phyloP scores from a whole-genome alignment of 2,113 vertebrate genomes.

The Apeltes quadracus region DNA sequence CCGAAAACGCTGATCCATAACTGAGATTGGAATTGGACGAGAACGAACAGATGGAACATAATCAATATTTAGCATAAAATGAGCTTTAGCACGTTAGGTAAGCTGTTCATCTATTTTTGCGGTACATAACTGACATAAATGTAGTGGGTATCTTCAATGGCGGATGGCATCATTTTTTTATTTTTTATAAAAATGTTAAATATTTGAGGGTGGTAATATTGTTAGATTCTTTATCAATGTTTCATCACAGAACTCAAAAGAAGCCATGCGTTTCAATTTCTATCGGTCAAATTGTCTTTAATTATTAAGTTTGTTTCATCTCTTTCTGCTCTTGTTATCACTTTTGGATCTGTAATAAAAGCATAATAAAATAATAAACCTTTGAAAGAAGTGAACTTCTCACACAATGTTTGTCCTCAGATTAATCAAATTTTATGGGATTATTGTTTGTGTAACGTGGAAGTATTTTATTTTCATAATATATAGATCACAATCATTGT shows the following conservation, averaged over 20 bases:
- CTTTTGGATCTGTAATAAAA: constrained; percentile 41
- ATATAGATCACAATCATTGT: neutral
- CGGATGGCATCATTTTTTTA: neutral
- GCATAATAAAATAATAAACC: constrained; percentile 42
- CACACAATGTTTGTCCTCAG: constrained; percentile 6
- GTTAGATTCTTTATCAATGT: constrained; percentile 1
- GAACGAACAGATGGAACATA: constrained; percentile 6
- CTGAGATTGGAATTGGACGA: no score
- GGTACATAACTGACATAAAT: neutral
- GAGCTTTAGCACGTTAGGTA: constrained; percentile 11
- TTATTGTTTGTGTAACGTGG: neutral
- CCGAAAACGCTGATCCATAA: no score
- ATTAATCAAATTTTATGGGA: constrained; percentile 7
- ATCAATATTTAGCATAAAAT: constrained; percentile 25
- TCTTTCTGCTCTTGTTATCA: constrained; percentile 23
- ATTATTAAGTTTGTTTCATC: constrained; percentile 33
- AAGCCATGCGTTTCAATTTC: neutral
- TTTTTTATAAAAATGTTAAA: neutral
- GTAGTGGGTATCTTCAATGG: constrained; percentile 13
- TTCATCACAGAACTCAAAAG: neutral
- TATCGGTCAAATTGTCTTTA: constrained; percentile 25
- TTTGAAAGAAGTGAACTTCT: neutral
- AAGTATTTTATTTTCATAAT: neutral
- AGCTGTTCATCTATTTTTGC: constrained; percentile 38
- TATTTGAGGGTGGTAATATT: constrained; percentile 4